Evolutionary conservation across 2,113 vertebrate genomes (phyloP), one percentile per base, ranked within the genome.

Genomic region (Morone chrysops): DNA sequence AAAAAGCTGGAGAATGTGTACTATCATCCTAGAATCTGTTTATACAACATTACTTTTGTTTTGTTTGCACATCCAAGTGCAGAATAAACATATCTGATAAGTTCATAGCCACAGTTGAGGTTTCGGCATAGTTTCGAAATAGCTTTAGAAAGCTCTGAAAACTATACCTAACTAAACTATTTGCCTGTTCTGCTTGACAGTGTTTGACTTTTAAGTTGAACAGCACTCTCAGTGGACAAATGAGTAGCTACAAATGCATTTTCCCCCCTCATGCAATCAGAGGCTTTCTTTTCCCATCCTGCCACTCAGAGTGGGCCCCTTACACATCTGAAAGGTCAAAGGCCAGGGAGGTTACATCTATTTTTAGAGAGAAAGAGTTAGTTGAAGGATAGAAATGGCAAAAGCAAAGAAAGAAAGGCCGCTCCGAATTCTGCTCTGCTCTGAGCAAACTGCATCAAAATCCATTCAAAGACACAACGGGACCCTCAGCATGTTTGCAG

Each of bases 391-490:
- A 71, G 12, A 20, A 77, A 65, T 1, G 31, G 62, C n/a, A 36
- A 51, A 25, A 74, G 53, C 2, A 65, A 18, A 20, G 10, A 62
- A 36, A 53, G 17, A 59, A 61, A 69, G 59, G 61, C 75, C 71
- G 54, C 56, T 75, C 40, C 63, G 48, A 17, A 59, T 25, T 69
- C 41, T 53, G 48, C 62, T 63, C 61, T 36, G 17, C 47, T 57
- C 43, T 22, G 41, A 69, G 51, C 20, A 56, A 65, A 78, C 25
- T 38, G 31, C 48, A 59, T 63, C 48, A 25, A 18, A 80, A 63
- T 41, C 59, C 43, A 79, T 67, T 70, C 71, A 79, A 31, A 71
- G 60, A 83, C 80, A 68, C 67, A 43, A 75, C 31, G 47, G 75
- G 45, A 25, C 38, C 48, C 57, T 68, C n/a, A 2, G 20, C 38